A percentile compares a stretch with the other conserved stretches of the same genome.
These are phyloP conservation scores for Drosophila melanocephala DNA, from an alignment of 2,888 invertebrate genomes.

Conservation along the genomic window DNA sequence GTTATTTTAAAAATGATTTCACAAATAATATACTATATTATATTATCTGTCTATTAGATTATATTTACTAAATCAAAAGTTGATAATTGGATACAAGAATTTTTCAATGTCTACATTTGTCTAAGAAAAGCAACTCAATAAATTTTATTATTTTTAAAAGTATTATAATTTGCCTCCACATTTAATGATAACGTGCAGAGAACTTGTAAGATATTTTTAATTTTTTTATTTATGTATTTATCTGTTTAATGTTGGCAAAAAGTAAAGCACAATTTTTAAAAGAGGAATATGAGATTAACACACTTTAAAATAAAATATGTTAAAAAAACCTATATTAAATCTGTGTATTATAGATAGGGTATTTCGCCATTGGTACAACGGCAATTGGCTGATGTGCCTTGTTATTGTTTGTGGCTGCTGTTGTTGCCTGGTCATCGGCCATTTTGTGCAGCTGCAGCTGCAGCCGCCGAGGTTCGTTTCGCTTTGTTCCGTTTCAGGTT, in stretches of 20 bases:
- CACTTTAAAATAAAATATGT: background rate
- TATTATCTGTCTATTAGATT: too few species aligned
- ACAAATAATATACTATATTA: too few species aligned
- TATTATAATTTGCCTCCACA: background rate
- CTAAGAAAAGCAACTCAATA: background rate
- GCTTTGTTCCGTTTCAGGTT: conserved; percentile 59
- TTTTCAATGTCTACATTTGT: background rate
- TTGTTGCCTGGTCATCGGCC: conserved; percentile 22
- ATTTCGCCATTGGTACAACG: background rate
- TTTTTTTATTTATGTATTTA: background rate
- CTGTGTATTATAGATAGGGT: background rate
- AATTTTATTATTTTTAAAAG: background rate
- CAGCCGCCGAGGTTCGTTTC: conserved; percentile 51
- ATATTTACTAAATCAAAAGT: background rate
- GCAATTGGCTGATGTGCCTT: background rate
- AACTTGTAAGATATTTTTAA: background rate
- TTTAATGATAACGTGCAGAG: background rate
- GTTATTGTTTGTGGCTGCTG: conserved; percentile 1
- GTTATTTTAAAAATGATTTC: background rate
- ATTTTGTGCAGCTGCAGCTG: conserved; percentile 8
- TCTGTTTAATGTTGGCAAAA: background rate
- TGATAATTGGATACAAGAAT: background rate
- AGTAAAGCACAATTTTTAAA: background rate
- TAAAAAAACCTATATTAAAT: background rate
- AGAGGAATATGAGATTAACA: background rate